phyloP scores from a whole-genome alignment of 2,113 vertebrate genomes.

The Colossoma macropomum region DNA sequence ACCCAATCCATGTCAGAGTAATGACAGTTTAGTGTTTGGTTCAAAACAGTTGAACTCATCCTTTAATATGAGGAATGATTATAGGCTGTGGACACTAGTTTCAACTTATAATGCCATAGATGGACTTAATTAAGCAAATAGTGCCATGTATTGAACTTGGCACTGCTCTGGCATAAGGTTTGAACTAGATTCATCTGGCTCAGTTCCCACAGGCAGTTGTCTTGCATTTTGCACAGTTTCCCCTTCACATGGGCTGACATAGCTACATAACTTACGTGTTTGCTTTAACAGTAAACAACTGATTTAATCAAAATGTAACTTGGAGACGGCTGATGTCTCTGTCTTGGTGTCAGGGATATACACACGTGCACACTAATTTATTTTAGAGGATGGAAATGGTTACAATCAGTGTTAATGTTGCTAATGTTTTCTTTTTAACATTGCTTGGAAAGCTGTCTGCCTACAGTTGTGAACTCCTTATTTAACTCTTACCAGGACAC shows the following conservation, averaged over 20 bases:
- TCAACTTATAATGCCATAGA: conserved; percentile 9
- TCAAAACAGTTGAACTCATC: conserved; percentile 14
- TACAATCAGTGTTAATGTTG: conserved; percentile 33
- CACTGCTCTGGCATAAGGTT: neutral
- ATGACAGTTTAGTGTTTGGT: neutral
- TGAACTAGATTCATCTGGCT: neutral
- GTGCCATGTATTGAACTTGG: conserved; percentile 3
- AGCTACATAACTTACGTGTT: conserved; percentile 36
- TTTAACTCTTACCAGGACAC: neutral
- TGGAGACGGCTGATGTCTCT: conserved; percentile 46
- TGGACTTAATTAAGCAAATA: neutral
- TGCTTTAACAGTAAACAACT: conserved; percentile 3
- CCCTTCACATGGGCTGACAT: conserved; percentile 14
- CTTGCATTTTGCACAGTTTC: conserved; percentile 45
- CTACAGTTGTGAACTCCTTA: conserved; percentile 40
- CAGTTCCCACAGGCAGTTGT: neutral
- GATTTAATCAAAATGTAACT: conserved; percentile 9
- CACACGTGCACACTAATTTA: conserved; percentile 67
- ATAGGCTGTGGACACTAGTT: neutral
- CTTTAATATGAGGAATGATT: neutral
- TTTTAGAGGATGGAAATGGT: conserved; percentile 54
- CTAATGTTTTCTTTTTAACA: conserved; percentile 25
- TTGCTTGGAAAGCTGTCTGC: conserved; percentile 47
- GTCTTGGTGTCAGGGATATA: conserved; percentile 53
- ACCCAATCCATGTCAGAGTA: neutral